phyloP scores from a whole-genome alignment of 2,888 invertebrate genomes.

The Eurois occulta region DNA sequence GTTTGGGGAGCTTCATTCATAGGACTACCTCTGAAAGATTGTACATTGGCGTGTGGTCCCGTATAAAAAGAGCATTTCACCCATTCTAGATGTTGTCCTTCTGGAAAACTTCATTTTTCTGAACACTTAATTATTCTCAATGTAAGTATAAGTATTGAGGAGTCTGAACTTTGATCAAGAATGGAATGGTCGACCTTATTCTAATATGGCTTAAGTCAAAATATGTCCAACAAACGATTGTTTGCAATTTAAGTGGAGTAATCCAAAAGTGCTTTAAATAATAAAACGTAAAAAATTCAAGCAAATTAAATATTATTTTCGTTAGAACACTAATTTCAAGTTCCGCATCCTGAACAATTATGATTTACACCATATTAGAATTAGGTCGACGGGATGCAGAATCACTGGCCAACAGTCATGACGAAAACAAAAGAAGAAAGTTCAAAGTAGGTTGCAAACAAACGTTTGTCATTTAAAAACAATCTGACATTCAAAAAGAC shows the following conservation, averaged over 20 bases:
- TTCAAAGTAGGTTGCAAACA: background rate
- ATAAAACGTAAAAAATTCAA: too few species aligned
- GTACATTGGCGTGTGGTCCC: background rate
- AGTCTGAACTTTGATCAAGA: background rate
- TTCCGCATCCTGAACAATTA: too few species aligned
- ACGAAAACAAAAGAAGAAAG: slow-evolving; percentile 5
- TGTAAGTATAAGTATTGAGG: background rate
- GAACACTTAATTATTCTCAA: background rate
- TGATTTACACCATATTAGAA: too few species aligned
- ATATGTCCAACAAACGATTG: too few species aligned
- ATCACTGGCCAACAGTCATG: background rate
- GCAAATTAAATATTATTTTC: too few species aligned
- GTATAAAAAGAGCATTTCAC: background rate
- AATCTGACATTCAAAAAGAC: slow-evolving; percentile 9
- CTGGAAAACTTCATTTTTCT: background rate
- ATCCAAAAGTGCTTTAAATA: too few species aligned
- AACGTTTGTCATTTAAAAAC: background rate
- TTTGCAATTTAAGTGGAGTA: too few species aligned
- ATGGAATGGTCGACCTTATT: background rate
- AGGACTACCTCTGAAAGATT: background rate
- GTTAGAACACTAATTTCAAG: too few species aligned
- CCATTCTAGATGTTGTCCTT: background rate
- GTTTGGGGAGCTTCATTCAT: background rate
- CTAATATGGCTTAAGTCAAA: too few species aligned
- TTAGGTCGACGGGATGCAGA: too few species aligned